phyloP scores from a whole-genome alignment of 2,797 vertebrate genomes.

The Karalla daura region DNA sequence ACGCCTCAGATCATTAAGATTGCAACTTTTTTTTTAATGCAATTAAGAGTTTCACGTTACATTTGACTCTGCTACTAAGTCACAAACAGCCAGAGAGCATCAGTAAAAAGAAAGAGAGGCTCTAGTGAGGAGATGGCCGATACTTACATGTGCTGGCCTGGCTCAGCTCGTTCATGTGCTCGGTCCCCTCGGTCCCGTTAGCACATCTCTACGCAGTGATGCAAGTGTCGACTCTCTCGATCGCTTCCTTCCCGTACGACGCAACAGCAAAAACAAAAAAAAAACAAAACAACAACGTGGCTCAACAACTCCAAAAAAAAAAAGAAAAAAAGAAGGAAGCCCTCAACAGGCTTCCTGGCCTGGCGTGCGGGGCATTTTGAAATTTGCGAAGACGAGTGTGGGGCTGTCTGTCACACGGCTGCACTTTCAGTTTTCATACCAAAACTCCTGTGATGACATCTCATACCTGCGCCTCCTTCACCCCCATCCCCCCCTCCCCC shows the following conservation, averaged over 20 bases:
- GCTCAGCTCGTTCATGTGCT: not conserved
- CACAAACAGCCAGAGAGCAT: not conserved
- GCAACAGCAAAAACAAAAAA: slow-evolving; percentile 30
- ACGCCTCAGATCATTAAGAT: too few relatives aligned
- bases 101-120: not conserved
- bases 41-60: not conserved
- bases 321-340: slow-evolving; percentile 56
- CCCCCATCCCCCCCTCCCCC: not conserved
- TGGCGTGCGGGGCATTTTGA: not conserved
- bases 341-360: not conserved
- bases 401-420: not conserved
- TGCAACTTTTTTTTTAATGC: not conserved
- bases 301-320: slow-evolving; percentile 19
- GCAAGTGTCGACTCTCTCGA: slow-evolving; percentile 29
- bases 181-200: slow-evolving; percentile 8
- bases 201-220: slow-evolving; percentile 38
- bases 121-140: not conserved
- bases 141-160: slow-evolving; percentile 67
- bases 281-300: slow-evolving; percentile 17
- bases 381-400: slow-evolving; percentile 24
- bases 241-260: slow-evolving; percentile 18
- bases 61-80: not conserved
- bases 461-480: not conserved
- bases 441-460: slow-evolving; percentile 17
- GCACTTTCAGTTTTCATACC: slow-evolving; percentile 46